A percentile compares a stretch with the other conserved stretches of the same genome.
phyloP scores from a whole-genome alignment of 1,140 invertebrate species.

The Eupeodes corollae region DNA sequence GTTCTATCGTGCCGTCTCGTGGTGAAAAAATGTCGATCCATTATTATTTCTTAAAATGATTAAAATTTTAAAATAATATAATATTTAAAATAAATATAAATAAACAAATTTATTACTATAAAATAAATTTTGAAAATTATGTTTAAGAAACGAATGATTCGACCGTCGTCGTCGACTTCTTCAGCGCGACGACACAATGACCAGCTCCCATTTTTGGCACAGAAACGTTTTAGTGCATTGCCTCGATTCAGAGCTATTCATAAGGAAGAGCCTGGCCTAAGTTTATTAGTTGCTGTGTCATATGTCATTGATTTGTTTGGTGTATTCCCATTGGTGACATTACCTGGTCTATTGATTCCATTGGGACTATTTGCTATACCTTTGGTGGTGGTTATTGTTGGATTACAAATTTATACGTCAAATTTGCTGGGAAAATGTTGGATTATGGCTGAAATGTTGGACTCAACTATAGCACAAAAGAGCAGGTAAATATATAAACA shows the following conservation, averaged over 20 bases:
- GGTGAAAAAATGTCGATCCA: too few species aligned
- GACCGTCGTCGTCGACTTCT: conserved; percentile 23
- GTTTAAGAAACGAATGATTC: not conserved
- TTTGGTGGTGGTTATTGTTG: conserved; percentile 51
- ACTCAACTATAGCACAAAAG: conserved; percentile 53
- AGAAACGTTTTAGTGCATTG: conserved; percentile 28
- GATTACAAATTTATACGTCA: conserved; percentile 65
- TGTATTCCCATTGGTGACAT: conserved; percentile 63
- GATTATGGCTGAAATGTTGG: conserved; percentile 54
- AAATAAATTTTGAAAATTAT: too few species aligned
- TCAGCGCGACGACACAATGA: conserved; percentile 16
- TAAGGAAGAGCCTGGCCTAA: conserved; percentile 23
- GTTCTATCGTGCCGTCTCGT: too few species aligned
- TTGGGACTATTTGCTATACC: conserved; percentile 61
- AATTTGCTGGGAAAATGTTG: conserved; percentile 60
- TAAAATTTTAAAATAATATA: too few species aligned
- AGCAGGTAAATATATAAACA: conserved; percentile 41
- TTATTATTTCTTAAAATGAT: too few species aligned
- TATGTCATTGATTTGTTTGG: conserved; percentile 72
- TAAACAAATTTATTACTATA: too few species aligned
- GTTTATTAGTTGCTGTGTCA: conserved; percentile 55
- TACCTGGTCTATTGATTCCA: conserved; percentile 58
- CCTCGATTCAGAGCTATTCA: conserved; percentile 25
- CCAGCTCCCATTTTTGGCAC: conserved; percentile 27
- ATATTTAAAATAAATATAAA: too few species aligned